Percentiles rank a stretch among this genome's conserved stretches.
These are phyloP conservation scores for Batillaria attramentaria DNA, from an alignment of 1,140 invertebrate species.

Conservation along the genomic window DNA sequence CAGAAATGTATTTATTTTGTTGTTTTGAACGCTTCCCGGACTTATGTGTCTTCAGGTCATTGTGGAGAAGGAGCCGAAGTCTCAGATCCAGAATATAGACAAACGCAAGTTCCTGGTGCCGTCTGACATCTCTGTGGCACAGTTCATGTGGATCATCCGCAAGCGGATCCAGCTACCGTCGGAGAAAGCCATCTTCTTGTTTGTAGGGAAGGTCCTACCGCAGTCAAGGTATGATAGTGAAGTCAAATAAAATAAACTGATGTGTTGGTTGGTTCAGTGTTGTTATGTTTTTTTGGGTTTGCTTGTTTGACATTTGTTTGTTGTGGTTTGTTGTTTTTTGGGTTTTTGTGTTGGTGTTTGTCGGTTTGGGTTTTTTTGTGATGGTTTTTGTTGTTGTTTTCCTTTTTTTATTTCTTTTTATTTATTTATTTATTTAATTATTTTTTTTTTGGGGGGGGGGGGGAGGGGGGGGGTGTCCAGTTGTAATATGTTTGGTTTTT, in stretches of 20 bases:
- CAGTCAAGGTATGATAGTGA: conserved; percentile 74
- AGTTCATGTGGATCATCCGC: conserved; percentile 76
- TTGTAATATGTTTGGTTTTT: too few species aligned
- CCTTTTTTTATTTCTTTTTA: conserved; percentile 24
- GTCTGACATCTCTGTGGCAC: conserved; percentile 74
- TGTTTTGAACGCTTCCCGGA: too few species aligned
- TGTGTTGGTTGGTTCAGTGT: too few species aligned
- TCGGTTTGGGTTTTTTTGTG: too few species aligned
- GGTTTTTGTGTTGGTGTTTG: too few species aligned
- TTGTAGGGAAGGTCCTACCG: conserved; percentile 73
- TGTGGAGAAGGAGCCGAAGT: conserved; percentile 73
- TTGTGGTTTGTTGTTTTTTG: too few species aligned
- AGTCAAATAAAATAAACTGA: too few species aligned
- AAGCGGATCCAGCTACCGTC: conserved; percentile 73
- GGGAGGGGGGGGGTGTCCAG: too few species aligned
- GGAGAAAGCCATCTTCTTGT: conserved; percentile 74
- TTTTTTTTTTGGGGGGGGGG: too few species aligned
- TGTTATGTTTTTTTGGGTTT: not conserved
- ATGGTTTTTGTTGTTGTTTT: not conserved
- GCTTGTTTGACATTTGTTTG: not conserved
- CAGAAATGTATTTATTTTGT: too few species aligned
- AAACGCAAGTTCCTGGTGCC: conserved; percentile 75
- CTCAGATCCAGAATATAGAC: conserved; percentile 72
- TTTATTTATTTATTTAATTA: not conserved
- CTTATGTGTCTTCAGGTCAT: conserved; percentile 74